Base-by-base conservation (phyloP, 2,113 vertebrate species). In the Antechinus flavipes region DNA sequence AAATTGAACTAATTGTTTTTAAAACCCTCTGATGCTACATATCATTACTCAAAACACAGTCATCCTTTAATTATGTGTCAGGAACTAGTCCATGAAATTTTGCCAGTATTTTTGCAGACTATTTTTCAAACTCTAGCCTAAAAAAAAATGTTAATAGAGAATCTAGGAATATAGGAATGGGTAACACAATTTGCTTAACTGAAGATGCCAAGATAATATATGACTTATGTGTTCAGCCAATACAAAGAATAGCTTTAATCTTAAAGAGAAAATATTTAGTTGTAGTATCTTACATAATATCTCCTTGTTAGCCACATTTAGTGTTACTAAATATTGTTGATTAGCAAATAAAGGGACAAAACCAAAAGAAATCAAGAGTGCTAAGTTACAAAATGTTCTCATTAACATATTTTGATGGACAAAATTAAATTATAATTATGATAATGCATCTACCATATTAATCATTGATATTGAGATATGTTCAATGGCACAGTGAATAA, bases 11-110 rank as follows among this genome's bases (percentile, higher is more conserved):
- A 97, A 96, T 95, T 98, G 91, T 95, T 98, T 98, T 96, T 96
- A 96, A 98, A 96, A 94, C 54, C 56, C 97, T 90, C 93, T 96
- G 90, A n/a, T 97, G 84, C 90, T 97, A 90, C 8, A 1, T 94
- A 96, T 94, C 93, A 97, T 97, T 91, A 46, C 91, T 98, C 95
- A 98, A 96, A 98, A 95, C 68, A 95, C 92, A 98, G 61, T 95
- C 90, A 93, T 95, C 94, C 97, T 98, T 98, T 98, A 98, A 98
- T 98, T 98, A 98, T 98, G 93, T 49, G 96, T 84, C 92, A 95
- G 91, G 95, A 98, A 93, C 76, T 84, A 94, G 92, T 98, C 94
- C 94, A 94, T 96, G 93, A 98, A 98, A 97, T 97, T 96, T 89
- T 96, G 94, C 97, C 95, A 96, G 55, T 54, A 95, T 96, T 97